Base-by-base conservation (phyloP, 2,113 vertebrate species). In the Myrmecobius fasciatus region DNA sequence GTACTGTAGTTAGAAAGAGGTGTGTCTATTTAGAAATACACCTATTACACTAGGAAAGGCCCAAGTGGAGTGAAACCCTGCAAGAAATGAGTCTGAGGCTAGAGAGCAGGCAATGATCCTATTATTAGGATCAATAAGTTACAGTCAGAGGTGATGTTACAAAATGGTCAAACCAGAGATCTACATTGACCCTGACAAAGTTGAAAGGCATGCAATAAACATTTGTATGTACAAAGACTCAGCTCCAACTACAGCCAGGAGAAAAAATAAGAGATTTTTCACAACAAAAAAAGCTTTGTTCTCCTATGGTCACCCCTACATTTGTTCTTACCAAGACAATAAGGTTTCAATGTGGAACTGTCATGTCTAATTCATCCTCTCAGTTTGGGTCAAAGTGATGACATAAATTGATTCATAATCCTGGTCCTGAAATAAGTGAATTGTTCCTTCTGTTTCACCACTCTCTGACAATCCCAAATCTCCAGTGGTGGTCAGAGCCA, bases 161-260 rank as follows among this genome's bases (percentile, higher is more conserved):
- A 98, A 97, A 96, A 97, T 97, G 91, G 92, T 95, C 96, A 92
- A 95, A 92, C 31, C 91, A 96, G 97, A 95, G 92, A 91, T 46
- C 11, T 90, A 96, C 47, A 1, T 28, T 93, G 94, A 52, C 89
- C 8, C 0, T 93, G 95, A 97, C 91, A 89, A 95, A 95, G 92
- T 8, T 47, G 28, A 96, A 94, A 96, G 96, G 96, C 97, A 97
- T 94, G 96, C 67, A 94, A 91, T 97, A 98, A 97, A 98, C 98
- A 97, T 95, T 95, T 52, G 67, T 92, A 90, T 49, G 96, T 93
- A 95, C 94, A 98, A 96, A 96, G 90, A 95, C 54, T 93, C 60
- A 88, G 52, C 93, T 93, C 93, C 96, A 91, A 90, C 92, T 94
- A 83, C 93, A 97, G 93, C 89, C 95, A 96, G 95, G 92, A 94